phyloP scores from a whole-genome alignment of 2,797 vertebrate genomes.

The Pseudotriccus pelzelni region DNA sequence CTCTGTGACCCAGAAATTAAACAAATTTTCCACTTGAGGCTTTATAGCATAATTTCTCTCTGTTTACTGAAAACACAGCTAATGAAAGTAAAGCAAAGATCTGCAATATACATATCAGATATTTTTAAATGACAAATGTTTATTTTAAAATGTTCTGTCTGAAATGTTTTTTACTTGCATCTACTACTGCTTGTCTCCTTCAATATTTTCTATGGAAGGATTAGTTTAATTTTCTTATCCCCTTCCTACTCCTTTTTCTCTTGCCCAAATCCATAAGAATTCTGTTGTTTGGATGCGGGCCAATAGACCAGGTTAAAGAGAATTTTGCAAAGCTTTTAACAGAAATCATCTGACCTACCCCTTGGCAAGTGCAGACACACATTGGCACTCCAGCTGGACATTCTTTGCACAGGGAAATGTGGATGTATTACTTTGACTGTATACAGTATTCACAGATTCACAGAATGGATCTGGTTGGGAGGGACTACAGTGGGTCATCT shows the following conservation, averaged over 20 bases:
- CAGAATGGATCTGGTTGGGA: background rate
- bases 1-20: background rate
- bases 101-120: background rate
- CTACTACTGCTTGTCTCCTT: background rate
- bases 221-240: background rate
- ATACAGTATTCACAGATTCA: background rate
- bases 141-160: background rate
- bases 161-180: background rate
- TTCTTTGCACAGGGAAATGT: background rate
- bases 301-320: background rate
- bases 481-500: background rate
- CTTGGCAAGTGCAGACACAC: rapidly evolving
- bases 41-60: background rate
- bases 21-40: background rate
- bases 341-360: background rate
- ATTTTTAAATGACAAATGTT: background rate
- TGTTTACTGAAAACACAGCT: background rate
- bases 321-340: background rate
- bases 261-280: background rate
- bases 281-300: background rate
- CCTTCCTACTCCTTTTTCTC: background rate
- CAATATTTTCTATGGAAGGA: background rate
- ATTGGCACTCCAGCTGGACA: background rate
- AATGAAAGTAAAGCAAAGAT: background rate
- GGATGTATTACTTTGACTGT: background rate